These are phyloP conservation scores for Perccottus glenii DNA, from an alignment of 2,113 vertebrate species.

Conservation along the genomic window DNA sequence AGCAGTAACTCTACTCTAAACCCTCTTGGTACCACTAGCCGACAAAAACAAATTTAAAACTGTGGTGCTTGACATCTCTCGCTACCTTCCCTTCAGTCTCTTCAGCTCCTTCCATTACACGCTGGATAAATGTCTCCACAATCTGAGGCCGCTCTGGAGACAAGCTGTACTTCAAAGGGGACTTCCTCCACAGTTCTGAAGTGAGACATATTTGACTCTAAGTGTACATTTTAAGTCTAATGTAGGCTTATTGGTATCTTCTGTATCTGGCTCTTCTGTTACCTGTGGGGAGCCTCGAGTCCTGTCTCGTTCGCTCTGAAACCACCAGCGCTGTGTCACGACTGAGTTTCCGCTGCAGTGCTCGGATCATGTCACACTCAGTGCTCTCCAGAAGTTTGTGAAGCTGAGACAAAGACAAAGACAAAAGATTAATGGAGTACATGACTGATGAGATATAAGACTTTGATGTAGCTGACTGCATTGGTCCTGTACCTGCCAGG, in stretches of 20 bases:
- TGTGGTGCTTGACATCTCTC: not conserved
- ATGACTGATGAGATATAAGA: too few species aligned
- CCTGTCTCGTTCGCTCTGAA: slow-evolving; percentile 75
- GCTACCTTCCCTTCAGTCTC: slow-evolving; percentile 71
- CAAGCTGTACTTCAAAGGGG: slow-evolving; percentile 75
- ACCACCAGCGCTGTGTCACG: slow-evolving; percentile 71
- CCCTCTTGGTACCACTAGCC: too few species aligned
- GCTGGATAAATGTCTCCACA: slow-evolving; percentile 78
- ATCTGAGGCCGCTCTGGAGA: slow-evolving; percentile 69
- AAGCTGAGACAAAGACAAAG: slow-evolving; percentile 63
- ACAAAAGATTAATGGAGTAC: not conserved
- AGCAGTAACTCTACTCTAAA: too few species aligned
- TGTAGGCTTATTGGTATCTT: not conserved
- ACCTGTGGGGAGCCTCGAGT: slow-evolving; percentile 73
- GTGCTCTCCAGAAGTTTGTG: slow-evolving; percentile 81
- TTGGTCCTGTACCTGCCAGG: slow-evolving; percentile 69
- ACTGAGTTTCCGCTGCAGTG: slow-evolving; percentile 75
- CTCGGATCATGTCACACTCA: slow-evolving; percentile 79
- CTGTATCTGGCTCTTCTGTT: slow-evolving; percentile 18
- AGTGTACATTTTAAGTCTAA: not conserved
- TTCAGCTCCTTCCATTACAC: slow-evolving; percentile 75
- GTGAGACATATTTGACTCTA: not conserved
- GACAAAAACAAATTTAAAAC: too few species aligned
- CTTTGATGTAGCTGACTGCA: not conserved
- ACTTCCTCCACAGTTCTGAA: slow-evolving; percentile 80